phyloP scores from a whole-genome alignment of 2,113 vertebrate genomes.

The Pangasianodon hypophthalmus region DNA sequence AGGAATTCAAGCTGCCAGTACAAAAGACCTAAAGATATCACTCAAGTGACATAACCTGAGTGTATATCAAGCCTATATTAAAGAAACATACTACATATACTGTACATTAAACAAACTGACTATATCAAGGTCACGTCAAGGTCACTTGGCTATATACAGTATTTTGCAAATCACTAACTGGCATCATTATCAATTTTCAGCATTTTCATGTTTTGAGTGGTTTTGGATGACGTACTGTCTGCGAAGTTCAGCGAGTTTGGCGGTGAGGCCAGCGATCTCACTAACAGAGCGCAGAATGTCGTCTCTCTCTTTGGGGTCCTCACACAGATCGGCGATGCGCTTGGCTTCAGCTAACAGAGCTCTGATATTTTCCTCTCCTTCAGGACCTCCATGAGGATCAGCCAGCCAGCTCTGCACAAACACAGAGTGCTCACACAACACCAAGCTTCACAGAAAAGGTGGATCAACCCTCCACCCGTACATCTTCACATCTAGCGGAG shows the following conservation, averaged over 20 bases:
- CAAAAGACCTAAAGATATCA: neutral
- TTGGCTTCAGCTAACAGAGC: constrained; percentile 89
- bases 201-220: neutral
- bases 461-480: constrained; percentile 9
- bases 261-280: constrained; percentile 90
- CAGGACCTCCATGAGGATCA: constrained; percentile 90
- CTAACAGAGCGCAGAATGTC: constrained; percentile 93
- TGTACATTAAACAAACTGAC: neutral
- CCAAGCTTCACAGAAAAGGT: constrained; percentile 11
- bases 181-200: neutral
- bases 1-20: neutral
- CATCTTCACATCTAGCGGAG: neutral
- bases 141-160: neutral
- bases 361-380: constrained; percentile 93
- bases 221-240: constrained; percentile 75
- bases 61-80: neutral
- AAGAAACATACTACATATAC: neutral
- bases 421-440: constrained; percentile 34
- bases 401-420: constrained; percentile 89
- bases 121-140: neutral
- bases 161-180: neutral
- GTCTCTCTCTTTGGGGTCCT: constrained; percentile 94
- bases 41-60: neutral
- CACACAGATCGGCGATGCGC: constrained; percentile 91
- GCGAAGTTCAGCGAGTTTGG: constrained; percentile 86